phyloP scores from a whole-genome alignment of 2,797 vertebrate species.

The Argyrosomus regius region DNA sequence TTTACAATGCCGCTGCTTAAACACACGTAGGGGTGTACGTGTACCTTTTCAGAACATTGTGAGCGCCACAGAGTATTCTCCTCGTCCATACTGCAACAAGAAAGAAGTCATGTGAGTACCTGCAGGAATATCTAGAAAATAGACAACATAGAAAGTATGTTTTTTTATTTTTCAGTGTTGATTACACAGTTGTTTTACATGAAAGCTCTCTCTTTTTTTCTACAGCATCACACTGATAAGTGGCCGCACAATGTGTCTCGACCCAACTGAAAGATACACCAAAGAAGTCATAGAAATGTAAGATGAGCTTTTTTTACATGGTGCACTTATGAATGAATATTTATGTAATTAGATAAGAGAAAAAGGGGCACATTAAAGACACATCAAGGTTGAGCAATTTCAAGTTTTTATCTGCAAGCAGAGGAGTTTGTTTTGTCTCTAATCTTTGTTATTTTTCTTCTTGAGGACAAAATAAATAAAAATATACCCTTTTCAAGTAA shows the following conservation, averaged over 20 bases:
- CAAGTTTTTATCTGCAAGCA: background rate
- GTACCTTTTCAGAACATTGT: accelerated
- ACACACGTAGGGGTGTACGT: accelerated
- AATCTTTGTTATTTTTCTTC: too few species aligned
- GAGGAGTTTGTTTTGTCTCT: too few species aligned
- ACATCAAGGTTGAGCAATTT: background rate
- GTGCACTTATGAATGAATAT: background rate
- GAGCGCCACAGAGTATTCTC: accelerated
- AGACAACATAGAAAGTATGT: background rate
- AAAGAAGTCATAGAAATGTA: accelerated
- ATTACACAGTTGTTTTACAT: background rate
- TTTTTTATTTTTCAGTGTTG: background rate
- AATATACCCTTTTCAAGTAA: too few species aligned
- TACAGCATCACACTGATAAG: constrained; percentile 39
- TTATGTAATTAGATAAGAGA: background rate
- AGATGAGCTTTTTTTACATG: background rate
- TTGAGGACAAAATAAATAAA: too few species aligned
- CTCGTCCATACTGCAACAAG: constrained; percentile 57
- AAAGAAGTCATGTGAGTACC: constrained; percentile 75
- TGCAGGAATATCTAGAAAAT: background rate
- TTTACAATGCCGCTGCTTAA: background rate
- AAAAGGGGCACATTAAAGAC: background rate
- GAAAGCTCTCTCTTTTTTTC: background rate
- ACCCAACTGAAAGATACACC: accelerated
- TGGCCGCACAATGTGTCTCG: accelerated